These are phyloP conservation scores for Muscina levida DNA, from an alignment of 2,888 invertebrate genomes.

Conservation along the genomic window DNA sequence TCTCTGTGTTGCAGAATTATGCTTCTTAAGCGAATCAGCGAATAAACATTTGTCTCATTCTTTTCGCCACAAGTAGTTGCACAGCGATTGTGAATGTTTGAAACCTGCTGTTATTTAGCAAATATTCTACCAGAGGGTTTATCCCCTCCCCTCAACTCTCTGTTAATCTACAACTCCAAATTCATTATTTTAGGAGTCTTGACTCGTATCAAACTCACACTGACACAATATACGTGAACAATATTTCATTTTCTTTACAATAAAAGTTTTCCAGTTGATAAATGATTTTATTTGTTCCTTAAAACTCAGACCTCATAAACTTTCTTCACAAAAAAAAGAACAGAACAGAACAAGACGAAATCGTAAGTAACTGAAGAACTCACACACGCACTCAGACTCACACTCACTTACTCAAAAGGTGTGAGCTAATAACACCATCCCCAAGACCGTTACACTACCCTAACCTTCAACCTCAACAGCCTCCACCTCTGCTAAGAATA, in stretches of 20 bases:
- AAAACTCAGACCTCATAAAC: conserved; percentile 62
- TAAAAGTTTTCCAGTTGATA: conserved; percentile 67
- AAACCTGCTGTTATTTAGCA: neutral
- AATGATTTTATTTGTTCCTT: conserved; percentile 68
- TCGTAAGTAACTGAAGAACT: conserved; percentile 7
- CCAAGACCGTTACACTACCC: neutral
- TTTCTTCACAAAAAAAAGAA: conserved; percentile 11
- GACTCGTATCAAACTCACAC: conserved; percentile 42
- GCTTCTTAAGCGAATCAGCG: conserved; percentile 47
- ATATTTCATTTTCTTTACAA: conserved; percentile 68
- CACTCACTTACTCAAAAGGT: conserved; percentile 27
- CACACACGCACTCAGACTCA: conserved; percentile 2
- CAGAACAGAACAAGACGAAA: too few relatives aligned
- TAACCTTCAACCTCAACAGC: neutral
- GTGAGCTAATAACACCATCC: conserved; percentile 24
- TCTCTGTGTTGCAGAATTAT: conserved; percentile 49
- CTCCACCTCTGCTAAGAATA: neutral
- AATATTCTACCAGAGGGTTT: conserved; percentile 1
- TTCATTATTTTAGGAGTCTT: conserved; percentile 57
- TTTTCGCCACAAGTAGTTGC: neutral
- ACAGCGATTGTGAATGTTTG: neutral
- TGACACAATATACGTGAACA: conserved; percentile 54
- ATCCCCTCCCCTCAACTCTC: neutral
- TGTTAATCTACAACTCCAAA: conserved; percentile 55
- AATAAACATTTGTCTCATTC: conserved; percentile 49